Base-by-base conservation (phyloP, 2,888 invertebrate genomes). In the Andrena bucephala region DNA sequence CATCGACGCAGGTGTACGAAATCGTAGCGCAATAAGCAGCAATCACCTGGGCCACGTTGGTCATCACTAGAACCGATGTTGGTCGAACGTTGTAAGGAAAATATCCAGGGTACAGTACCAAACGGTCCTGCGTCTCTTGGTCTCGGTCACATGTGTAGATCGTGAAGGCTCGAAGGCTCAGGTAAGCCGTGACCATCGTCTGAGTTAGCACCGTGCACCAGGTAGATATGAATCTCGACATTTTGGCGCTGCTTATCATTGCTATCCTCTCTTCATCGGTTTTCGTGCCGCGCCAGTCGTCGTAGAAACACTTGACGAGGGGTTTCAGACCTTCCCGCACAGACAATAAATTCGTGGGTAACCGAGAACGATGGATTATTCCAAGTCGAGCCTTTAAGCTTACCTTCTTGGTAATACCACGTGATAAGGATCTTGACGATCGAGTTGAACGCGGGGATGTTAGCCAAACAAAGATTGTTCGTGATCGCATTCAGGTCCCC, bases 231-330 rank as follows among this genome's bases (percentile, higher is more conserved):
- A 20, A 20, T 20, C 20, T 20, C 7, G 54, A 54, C 2, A 54
- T 8, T 54, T 54, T 54, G n/a, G 54, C 54, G 20, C 54, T 54
- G 54, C 8, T 54, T 54, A 54, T 20, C 54, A 54, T 54, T 7
- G 20, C 24, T 10, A 20, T 8, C 20, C 20, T n/a, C 7, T 54
- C 54, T 24, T 54, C 8, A 8, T 54, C 54, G 20, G 54, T 54
- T 54, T 54, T 54, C 24, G 8, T 2, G 20, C 8, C n/a, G 8
- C 24, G n/a, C 54, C 54, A 54, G 20, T 54, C 54, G 54, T 54
- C 54, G 54, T 54, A 54, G 54, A 54, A 54, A n/a, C 20, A 54
- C 54, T 54, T 54, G 54, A 54, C 24, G n/a, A 54, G 20, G 54
- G 54, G 54, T 20, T 54, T 54, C 24, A 54, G 54, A 20, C 8